Evolutionary conservation across 2,113 vertebrate genomes (phyloP).

Genomic region (Pelvicachromis taeniatus): DNA sequence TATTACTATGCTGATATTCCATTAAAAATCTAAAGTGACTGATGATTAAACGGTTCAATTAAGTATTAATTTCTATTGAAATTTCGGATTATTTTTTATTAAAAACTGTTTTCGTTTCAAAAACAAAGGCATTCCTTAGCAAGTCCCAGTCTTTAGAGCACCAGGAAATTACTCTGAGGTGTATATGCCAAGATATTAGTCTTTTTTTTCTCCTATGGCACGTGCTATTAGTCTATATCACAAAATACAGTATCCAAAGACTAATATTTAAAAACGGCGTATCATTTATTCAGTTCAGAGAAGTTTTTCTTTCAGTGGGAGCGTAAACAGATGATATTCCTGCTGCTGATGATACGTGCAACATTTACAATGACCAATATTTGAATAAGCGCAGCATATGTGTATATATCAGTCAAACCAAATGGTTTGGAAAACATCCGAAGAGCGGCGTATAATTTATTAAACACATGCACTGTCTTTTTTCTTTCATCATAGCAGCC

Average conservation of each 20-base stretch:
- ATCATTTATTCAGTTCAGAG: neutral
- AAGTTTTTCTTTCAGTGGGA: neutral
- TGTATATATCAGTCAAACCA: neutral
- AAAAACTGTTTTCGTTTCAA: neutral
- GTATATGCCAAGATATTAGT: neutral
- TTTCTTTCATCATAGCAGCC: slow-evolving; percentile 7
- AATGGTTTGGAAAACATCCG: neutral
- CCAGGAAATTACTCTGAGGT: neutral
- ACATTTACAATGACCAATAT: neutral
- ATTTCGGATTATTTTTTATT: neutral
- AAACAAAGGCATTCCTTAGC: neutral
- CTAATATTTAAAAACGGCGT: neutral
- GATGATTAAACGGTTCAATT: neutral
- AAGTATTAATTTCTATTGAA: neutral
- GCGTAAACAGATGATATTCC: neutral
- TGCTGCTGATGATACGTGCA: neutral
- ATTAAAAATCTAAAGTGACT: neutral
- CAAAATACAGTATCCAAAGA: neutral
- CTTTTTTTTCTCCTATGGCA: neutral
- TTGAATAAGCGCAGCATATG: neutral
- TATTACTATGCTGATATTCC: neutral
- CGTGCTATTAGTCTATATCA: neutral
- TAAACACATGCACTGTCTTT: slow-evolving; percentile 17
- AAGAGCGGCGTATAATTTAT: slow-evolving; percentile 1
- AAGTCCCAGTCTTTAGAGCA: neutral